Conservation (phyloP, 2,113 vertebrate species). For the Nothoprocta pentlandii region DNA sequence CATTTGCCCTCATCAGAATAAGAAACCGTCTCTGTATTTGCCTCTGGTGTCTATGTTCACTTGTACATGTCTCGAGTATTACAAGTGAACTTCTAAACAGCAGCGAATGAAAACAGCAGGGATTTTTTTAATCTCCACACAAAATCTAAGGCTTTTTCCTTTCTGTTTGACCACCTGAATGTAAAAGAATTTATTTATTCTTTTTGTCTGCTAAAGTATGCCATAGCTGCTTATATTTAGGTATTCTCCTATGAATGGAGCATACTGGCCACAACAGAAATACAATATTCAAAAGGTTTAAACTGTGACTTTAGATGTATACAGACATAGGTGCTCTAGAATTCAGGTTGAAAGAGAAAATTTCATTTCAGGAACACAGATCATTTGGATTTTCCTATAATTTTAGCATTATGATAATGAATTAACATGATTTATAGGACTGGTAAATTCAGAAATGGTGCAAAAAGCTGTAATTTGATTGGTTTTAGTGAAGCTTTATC, state of each 20-base stretch:
- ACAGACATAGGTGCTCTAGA: not conserved
- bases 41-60: not conserved
- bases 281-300: not conserved
- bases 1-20: conserved; percentile 24
- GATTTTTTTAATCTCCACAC: not conserved
- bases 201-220: not conserved
- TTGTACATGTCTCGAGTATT: not conserved
- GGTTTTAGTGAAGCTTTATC: not conserved
- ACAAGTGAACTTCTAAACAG: not conserved
- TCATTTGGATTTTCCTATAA: not conserved
- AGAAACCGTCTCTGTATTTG: not conserved
- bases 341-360: not conserved
- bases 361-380: not conserved
- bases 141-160: not conserved
- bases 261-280: not conserved
- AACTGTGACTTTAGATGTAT: not conserved
- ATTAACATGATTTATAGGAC: not conserved
- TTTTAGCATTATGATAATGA: not conserved
- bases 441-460: not conserved
- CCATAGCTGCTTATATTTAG: not conserved
- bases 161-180: not conserved
- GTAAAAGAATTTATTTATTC: not conserved
- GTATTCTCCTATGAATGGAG: not conserved
- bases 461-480: not conserved
- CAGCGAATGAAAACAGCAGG: not conserved